Percentiles rank a stretch among this genome's conserved stretches.
Evolutionary conservation across 2,797 vertebrate species (phyloP).

Genomic region (Alauda arvensis): DNA sequence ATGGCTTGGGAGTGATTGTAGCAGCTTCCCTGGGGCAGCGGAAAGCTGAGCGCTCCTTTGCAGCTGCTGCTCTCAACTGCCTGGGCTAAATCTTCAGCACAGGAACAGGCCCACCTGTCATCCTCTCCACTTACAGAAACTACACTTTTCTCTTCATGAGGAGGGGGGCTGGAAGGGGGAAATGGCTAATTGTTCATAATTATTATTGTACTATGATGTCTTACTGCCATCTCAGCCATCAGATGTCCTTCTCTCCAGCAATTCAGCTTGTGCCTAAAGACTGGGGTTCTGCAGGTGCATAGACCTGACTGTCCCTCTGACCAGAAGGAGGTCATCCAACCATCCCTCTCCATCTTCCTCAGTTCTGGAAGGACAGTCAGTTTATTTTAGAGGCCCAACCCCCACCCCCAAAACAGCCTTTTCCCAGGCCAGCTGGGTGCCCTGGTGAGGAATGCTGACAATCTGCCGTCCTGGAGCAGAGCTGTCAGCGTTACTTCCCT

Average conservation of each 20-base stretch:
- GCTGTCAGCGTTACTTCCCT: constrained; percentile 71
- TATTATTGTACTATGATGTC: background rate
- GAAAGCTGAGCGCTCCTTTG: background rate
- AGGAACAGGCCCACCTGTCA: background rate
- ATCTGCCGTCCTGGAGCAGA: constrained; percentile 51
- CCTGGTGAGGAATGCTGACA: constrained; percentile 71
- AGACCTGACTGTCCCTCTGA: background rate
- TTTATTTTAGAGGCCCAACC: constrained; percentile 3
- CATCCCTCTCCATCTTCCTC: background rate
- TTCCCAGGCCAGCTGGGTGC: constrained; percentile 64
- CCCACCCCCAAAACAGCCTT: background rate
- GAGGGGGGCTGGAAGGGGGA: background rate
- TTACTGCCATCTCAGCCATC: background rate
- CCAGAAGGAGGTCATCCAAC: background rate
- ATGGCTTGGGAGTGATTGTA: background rate
- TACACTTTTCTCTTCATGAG: background rate
- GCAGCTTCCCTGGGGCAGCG: background rate
- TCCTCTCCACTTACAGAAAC: background rate
- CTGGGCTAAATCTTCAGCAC: background rate
- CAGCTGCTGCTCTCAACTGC: background rate
- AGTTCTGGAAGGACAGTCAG: background rate
- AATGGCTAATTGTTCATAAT: background rate
- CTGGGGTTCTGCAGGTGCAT: background rate
- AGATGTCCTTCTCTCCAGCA: background rate
- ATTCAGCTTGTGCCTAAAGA: background rate